Percentiles rank a stretch among this genome's conserved stretches.
These are phyloP conservation scores for Kuschelorhynchus macadamiae DNA, from an alignment of 2,888 invertebrate species.

Conservation along the genomic window DNA sequence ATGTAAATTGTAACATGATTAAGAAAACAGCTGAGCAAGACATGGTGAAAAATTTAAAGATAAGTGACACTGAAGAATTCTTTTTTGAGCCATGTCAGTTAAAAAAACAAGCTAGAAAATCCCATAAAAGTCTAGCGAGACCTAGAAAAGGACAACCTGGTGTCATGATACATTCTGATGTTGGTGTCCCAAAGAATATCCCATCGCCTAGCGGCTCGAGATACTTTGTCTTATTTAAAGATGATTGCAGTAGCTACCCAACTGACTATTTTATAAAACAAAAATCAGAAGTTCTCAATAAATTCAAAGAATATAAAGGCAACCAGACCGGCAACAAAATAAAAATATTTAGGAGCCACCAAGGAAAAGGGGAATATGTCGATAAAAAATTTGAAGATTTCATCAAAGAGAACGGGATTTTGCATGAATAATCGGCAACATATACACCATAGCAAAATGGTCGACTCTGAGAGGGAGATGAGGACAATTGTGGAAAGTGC, in stretches of 20 bases:
- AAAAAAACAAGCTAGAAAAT: constrained; percentile 34
- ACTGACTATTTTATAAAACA: constrained; percentile 19
- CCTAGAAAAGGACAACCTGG: constrained; percentile 33
- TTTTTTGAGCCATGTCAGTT: constrained; percentile 25
- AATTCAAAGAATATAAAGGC: constrained; percentile 45
- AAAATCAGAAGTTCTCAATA: constrained; percentile 15
- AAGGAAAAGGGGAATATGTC: constrained; percentile 45
- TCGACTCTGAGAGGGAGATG: constrained; percentile 58
- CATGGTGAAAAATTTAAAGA: constrained; percentile 6
- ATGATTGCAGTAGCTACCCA: constrained; percentile 4
- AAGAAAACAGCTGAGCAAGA: constrained; percentile 13
- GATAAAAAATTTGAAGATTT: constrained; percentile 49
- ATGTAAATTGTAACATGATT: neutral
- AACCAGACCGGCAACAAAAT: constrained; percentile 31
- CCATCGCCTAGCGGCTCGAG: constrained; percentile 42
- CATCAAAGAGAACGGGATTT: constrained; percentile 55
- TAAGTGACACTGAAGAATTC: neutral
- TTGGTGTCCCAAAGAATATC: constrained; percentile 45
- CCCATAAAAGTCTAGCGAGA: constrained; percentile 22
- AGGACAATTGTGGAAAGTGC: constrained; percentile 61
- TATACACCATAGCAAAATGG: constrained; percentile 49
- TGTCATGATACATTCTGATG: constrained; percentile 48
- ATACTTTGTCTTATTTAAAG: constrained; percentile 53
- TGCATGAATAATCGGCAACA: constrained; percentile 54
- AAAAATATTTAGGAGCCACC: constrained; percentile 10